These are phyloP conservation scores for Spodoptera littoralis DNA, from an alignment of 2,888 invertebrate species.

Conservation along the genomic window DNA sequence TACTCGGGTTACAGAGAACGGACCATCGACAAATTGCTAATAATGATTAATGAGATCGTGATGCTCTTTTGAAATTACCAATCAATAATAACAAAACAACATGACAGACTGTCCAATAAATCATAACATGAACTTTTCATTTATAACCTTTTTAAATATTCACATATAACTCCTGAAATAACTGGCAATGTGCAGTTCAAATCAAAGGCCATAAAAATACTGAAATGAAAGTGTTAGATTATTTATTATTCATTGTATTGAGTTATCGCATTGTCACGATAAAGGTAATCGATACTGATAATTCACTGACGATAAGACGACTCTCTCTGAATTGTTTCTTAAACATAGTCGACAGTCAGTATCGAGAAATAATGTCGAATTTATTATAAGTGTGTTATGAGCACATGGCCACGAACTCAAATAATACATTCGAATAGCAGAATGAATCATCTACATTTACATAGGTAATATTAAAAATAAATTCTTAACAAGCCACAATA, in stretches of 20 bases:
- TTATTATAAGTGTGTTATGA: slow-evolving; percentile 46
- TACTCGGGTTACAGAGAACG: slow-evolving; percentile 70
- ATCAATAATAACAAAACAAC: slow-evolving; percentile 21
- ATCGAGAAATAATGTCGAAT: slow-evolving; percentile 36
- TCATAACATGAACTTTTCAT: slow-evolving; percentile 1
- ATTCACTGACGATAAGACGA: slow-evolving; percentile 69
- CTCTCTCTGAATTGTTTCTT: slow-evolving; percentile 62
- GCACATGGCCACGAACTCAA: slow-evolving; percentile 53
- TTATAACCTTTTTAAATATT: neutral
- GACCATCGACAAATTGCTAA: slow-evolving; percentile 72
- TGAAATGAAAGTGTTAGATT: slow-evolving; percentile 59
- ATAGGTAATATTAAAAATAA: slow-evolving; percentile 46
- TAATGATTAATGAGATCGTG: slow-evolving; percentile 70
- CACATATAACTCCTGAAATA: slow-evolving; percentile 3
- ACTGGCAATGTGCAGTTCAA: slow-evolving; percentile 29
- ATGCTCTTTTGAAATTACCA: slow-evolving; percentile 58
- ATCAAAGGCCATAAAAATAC: slow-evolving; percentile 43
- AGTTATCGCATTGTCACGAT: slow-evolving; percentile 74
- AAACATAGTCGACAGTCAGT: slow-evolving; percentile 40
- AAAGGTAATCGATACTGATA: slow-evolving; percentile 80
- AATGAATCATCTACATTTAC: slow-evolving; percentile 50
- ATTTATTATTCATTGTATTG: slow-evolving; percentile 65
- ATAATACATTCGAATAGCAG: slow-evolving; percentile 55
- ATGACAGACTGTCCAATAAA: slow-evolving; percentile 14
- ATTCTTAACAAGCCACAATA: slow-evolving; percentile 38